Percentiles rank a stretch among this genome's conserved stretches.
Conservation (phyloP, 1,140 invertebrate species). For the Drusus annulatus region DNA sequence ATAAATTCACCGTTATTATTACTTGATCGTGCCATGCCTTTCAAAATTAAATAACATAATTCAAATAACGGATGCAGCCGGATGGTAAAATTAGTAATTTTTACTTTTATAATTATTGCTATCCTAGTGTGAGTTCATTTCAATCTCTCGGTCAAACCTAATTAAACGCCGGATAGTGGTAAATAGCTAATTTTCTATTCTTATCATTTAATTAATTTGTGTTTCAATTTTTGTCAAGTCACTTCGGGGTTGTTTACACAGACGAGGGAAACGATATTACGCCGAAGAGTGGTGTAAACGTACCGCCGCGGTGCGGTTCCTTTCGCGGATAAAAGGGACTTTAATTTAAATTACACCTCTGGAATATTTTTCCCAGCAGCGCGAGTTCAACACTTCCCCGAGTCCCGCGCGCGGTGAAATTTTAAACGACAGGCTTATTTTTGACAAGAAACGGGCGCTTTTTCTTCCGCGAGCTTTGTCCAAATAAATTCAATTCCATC, state of each 20-base stretch:
- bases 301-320: not conserved
- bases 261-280: not conserved
- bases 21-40: too few relatives aligned
- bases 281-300: slow-evolving; percentile 13
- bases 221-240: too few relatives aligned
- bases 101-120: too few relatives aligned
- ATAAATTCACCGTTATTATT: too few relatives aligned
- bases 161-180: too few relatives aligned
- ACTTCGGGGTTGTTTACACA: not conserved
- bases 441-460: slow-evolving; percentile 12
- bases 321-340: not conserved
- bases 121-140: too few relatives aligned
- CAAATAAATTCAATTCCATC: slow-evolving; percentile 13
- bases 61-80: too few relatives aligned
- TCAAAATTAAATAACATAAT: too few relatives aligned
- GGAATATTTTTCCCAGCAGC: slow-evolving; percentile 7
- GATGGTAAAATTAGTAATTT: too few relatives aligned
- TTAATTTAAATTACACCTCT: slow-evolving; percentile 27
- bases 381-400: not conserved
- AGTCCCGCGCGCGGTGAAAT: not conserved
- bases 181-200: too few relatives aligned
- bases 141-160: too few relatives aligned
- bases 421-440: slow-evolving; percentile 9
- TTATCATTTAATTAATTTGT: too few relatives aligned
- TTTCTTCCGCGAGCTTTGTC: slow-evolving; percentile 1